Percentiles rank a stretch among this genome's conserved stretches.
These are phyloP conservation scores for Dunckerocampus dactyliophorus DNA, from an alignment of 2,113 vertebrate genomes.

Conservation along the genomic window DNA sequence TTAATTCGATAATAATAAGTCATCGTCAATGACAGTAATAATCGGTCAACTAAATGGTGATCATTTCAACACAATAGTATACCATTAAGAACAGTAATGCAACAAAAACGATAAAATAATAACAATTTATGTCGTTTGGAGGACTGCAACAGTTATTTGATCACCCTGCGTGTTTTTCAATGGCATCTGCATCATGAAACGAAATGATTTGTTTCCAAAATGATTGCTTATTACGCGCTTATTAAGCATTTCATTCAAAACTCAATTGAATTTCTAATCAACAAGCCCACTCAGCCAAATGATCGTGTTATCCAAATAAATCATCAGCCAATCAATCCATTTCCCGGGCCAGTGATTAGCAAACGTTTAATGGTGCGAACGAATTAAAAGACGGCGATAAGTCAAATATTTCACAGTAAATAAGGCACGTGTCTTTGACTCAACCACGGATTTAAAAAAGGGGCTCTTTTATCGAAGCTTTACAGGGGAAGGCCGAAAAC, in stretches of 20 bases:
- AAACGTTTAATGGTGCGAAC: constrained; percentile 69
- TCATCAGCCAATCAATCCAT: constrained; percentile 58
- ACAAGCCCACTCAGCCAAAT: constrained; percentile 39
- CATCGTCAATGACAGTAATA: no score
- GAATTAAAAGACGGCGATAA: constrained; percentile 57
- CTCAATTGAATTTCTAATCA: constrained; percentile 55
- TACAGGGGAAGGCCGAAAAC: constrained; percentile 46
- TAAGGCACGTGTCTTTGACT: constrained; percentile 62
- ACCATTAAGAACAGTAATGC: no score
- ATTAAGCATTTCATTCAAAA: constrained; percentile 62
- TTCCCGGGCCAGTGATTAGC: constrained; percentile 64
- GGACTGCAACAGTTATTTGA: background rate
- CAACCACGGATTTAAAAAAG: constrained; percentile 44
- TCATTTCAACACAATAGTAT: no score
- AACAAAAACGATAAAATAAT: no score
- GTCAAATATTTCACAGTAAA: constrained; percentile 57
- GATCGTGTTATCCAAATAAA: constrained; percentile 51
- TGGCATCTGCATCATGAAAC: background rate
- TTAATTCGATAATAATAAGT: no score
- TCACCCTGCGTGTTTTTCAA: background rate
- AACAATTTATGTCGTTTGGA: no score
- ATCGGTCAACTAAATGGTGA: no score
- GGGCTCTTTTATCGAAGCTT: constrained; percentile 64
- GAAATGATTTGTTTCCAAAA: constrained; percentile 54
- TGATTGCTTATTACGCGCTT: constrained; percentile 66